Percentiles rank a stretch among this genome's conserved stretches.
Conservation (phyloP, 2,888 invertebrate species). For the Caradrina clavipalpis region DNA sequence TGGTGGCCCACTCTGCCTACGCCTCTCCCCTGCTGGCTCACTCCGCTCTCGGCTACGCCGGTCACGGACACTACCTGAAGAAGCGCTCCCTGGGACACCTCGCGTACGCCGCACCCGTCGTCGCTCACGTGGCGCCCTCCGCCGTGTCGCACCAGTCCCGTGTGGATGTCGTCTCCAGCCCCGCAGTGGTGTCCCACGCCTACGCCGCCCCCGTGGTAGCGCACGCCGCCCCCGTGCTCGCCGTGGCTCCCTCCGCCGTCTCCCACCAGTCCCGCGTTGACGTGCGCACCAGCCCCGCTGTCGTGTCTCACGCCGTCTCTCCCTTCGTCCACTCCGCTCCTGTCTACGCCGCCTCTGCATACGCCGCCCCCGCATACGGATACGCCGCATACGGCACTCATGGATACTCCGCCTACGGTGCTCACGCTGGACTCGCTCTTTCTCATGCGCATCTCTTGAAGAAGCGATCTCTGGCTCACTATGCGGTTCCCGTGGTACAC, state of each 20-base stretch:
- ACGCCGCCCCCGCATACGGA: conserved; percentile 66
- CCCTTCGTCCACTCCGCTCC: conserved; percentile 73
- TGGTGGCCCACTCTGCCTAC: conserved; percentile 55
- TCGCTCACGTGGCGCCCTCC: conserved; percentile 75
- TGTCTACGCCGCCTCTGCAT: conserved; percentile 64
- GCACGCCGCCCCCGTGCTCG: conserved; percentile 74
- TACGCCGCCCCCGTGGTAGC: conserved; percentile 69
- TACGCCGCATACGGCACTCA: conserved; percentile 67
- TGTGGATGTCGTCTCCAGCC: conserved; percentile 66
- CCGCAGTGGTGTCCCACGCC: conserved; percentile 74
- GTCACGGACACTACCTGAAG: conserved; percentile 75
- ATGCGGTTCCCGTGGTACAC: conserved; percentile 70
- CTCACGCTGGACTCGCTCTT: conserved; percentile 62
- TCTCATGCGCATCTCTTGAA: conserved; percentile 72
- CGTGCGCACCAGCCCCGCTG: conserved; percentile 75
- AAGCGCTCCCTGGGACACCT: conserved; percentile 77
- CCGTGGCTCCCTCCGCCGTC: conserved; percentile 83
- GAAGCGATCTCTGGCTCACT: conserved; percentile 76
- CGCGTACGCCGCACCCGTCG: conserved; percentile 72
- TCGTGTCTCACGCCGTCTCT: conserved; percentile 69
- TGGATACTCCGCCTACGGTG: conserved; percentile 65
- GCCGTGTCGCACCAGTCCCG: conserved; percentile 89
- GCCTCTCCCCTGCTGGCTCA: conserved; percentile 63
- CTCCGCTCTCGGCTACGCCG: conserved; percentile 65
- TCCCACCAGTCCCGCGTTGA: conserved; percentile 89